Base-by-base conservation (phyloP, 2,113 vertebrate genomes). In the Pelmatolapia mariae region DNA sequence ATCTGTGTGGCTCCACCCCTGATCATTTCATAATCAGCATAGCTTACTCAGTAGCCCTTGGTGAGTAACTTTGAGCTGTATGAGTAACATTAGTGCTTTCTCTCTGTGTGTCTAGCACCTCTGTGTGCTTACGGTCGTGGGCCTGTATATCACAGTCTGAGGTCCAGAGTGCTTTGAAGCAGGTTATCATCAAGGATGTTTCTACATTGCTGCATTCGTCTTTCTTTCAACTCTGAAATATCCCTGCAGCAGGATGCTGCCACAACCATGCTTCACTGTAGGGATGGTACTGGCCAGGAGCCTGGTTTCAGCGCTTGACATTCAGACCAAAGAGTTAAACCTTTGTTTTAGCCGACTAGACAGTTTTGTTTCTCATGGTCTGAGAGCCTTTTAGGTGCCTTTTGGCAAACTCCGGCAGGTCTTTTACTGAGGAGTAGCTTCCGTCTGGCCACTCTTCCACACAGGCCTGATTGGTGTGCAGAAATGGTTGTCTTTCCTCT, bases 371-470 rank as follows among this genome's bases (percentile, higher is more conserved):
- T 63, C 59, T 63, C 29, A 0, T 66, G 31, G 0, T 66, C 31
- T 66, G 31, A 66, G 31, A 66, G 61, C 31, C 53, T 66, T 36
- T 36, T 36, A 0, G 31, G 18, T 38, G 33, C 10, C 61, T 66
- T 66, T 38, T 66, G 61, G 2, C 10, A 5, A 66, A n/a, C 19
- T 13, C 4, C 8, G 0, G 61, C 61, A 66, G 61, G 19, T 36
- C 10, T n/a, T 47, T 63, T 5, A 12, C 61, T 38, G 61, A 2
- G 33, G 61, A 66, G 61, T n/a, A n/a, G 61, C 61, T 63, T n/a
- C 59, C 0, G 1, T 0, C 59, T 12, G 59, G 31, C 59, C 8
- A 10, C 57, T 33, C 16, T 61, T 19, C 59, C 29, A 63, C 29
- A 33, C 59, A 63, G 56, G 13, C 13, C 57, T 61, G 57, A 33